Percentiles rank a stretch among this genome's conserved stretches.
Evolutionary conservation across 2,113 vertebrate species (phyloP).

Genomic region (Cheirogaleus medius): DNA sequence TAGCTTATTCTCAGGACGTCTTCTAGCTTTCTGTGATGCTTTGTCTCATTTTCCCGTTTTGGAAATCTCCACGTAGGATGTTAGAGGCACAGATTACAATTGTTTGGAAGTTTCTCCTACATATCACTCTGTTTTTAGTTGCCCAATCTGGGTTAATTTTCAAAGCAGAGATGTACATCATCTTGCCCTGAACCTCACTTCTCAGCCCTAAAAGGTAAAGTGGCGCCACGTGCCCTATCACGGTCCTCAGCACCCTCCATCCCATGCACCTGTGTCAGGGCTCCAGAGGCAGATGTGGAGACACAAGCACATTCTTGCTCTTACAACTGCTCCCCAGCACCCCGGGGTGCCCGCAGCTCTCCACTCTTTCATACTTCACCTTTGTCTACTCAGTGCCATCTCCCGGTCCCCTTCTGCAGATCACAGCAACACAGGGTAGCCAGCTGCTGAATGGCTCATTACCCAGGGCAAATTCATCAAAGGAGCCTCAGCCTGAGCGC

Average conservation of each 20-base stretch:
- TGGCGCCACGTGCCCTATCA: accelerated
- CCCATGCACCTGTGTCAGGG: background rate
- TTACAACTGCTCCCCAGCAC: background rate
- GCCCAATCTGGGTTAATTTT: background rate
- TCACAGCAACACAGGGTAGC: conserved; percentile 17
- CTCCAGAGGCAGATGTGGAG: background rate
- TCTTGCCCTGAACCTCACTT: background rate
- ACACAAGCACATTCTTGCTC: background rate
- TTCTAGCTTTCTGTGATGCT: background rate
- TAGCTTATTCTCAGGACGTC: background rate
- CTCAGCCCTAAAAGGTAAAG: background rate
- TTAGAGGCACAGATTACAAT: background rate
- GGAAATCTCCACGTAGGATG: background rate
- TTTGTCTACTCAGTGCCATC: background rate
- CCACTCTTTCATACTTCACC: background rate
- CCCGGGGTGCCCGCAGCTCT: background rate
- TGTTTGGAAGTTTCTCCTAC: background rate
- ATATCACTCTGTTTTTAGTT: background rate
- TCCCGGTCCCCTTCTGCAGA: background rate
- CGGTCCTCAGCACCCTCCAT: background rate
- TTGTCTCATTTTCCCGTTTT: background rate
- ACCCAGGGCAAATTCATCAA: conserved; percentile 67
- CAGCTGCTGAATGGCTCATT: conserved; percentile 78
- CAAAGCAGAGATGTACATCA: background rate
- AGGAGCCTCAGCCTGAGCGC: conserved; percentile 41